These are phyloP conservation scores for Dascyllus trimaculatus DNA, from an alignment of 2,113 vertebrate genomes.

Conservation along the genomic window DNA sequence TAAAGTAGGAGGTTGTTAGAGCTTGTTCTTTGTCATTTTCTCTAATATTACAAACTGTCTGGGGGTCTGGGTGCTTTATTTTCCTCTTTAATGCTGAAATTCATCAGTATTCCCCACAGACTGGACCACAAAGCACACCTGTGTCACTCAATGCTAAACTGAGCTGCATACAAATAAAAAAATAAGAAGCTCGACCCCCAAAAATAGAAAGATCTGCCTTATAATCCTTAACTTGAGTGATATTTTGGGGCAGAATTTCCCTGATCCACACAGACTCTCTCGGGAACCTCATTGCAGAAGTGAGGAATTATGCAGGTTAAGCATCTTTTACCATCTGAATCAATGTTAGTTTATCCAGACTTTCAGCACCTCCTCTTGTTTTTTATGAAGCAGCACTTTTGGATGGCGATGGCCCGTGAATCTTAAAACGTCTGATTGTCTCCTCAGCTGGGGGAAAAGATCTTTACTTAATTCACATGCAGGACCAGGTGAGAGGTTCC, in stretches of 20 bases:
- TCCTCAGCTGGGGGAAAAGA: background rate
- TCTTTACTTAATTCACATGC: conserved; percentile 46
- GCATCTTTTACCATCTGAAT: conserved; percentile 41
- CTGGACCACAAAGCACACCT: conserved; percentile 3
- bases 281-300: conserved; percentile 16
- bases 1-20: background rate
- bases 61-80: too few relatives aligned
- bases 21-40: too few relatives aligned
- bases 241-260: conserved; percentile 2
- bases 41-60: too few relatives aligned
- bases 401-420: conserved; percentile 10
- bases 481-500: conserved; percentile 37
- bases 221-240: conserved; percentile 8
- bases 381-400: background rate
- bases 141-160: conserved; percentile 16
- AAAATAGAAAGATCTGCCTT: background rate
- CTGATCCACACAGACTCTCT: conserved; percentile 6
- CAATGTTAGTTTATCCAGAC: conserved; percentile 15
- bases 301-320: conserved; percentile 18
- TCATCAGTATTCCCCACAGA: conserved; percentile 7
- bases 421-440: conserved; percentile 35
- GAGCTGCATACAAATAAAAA: conserved; percentile 1
- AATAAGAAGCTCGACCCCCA: background rate
- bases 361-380: background rate
- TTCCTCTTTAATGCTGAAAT: background rate